Percentiles rank a stretch among this genome's conserved stretches.
Evolutionary conservation across 2,888 invertebrate genomes (phyloP).

Genomic region (Metallyticus violacea): DNA sequence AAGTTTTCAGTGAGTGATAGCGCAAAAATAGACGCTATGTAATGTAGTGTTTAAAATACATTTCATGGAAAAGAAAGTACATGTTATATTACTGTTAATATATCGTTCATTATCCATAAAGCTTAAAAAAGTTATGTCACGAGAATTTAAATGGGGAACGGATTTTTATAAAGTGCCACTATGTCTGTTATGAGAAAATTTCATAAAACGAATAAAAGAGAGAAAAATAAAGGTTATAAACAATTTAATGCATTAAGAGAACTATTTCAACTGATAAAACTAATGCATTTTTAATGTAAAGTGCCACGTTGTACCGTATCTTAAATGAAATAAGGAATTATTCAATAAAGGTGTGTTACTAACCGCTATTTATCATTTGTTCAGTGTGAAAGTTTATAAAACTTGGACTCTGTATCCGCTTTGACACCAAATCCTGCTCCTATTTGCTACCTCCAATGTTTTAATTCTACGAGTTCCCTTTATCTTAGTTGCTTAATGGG

Average conservation of each 20-base stretch:
- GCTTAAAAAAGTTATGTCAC: too few relatives aligned
- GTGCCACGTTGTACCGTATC: conserved; percentile 23
- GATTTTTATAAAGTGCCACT: conserved; percentile 8
- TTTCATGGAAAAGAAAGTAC: background rate
- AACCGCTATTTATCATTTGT: background rate
- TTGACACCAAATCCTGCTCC: background rate
- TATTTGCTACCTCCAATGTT: too few relatives aligned
- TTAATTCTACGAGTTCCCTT: too few relatives aligned
- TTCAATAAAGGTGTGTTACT: conserved; percentile 31
- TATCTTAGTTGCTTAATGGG: too few relatives aligned
- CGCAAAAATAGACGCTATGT: too few relatives aligned
- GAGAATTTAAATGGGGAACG: background rate
- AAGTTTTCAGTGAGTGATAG: background rate
- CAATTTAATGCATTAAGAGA: background rate
- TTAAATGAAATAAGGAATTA: conserved; percentile 6
- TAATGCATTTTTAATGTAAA: conserved; percentile 22
- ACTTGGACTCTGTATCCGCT: background rate
- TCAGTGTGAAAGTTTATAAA: background rate
- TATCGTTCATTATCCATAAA: background rate
- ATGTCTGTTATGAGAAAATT: background rate
- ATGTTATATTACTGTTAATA: background rate
- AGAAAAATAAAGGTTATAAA: background rate
- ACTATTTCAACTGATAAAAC: background rate
- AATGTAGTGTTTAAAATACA: background rate
- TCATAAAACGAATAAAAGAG: background rate